Evolutionary conservation across 2,888 invertebrate species (phyloP), one percentile per base, ranked within the genome.

Genomic region (Lampropteryx suffumata): DNA sequence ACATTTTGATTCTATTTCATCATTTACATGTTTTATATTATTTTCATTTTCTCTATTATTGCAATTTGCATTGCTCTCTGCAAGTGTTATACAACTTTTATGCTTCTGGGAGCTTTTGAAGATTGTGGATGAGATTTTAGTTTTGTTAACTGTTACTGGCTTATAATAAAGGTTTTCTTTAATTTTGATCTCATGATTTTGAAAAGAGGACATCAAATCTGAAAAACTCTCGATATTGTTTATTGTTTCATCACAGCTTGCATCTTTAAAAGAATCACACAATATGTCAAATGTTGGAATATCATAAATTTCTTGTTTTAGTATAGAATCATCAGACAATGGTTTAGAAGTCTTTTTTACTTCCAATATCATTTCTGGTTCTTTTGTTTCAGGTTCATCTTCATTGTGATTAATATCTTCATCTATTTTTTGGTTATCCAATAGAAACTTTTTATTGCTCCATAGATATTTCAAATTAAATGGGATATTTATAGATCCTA

Each of bases 401-500:
- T 40, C 36, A 24, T 33, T 29, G n/a, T 3, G 29, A 46, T n/a
- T n/a, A n/a, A n/a, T n/a, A n/a, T 30, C 24, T 24, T 42, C 34
- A 28, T 24, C 33, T 42, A 14, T 36, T 28, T 33, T 28, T 7
- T 2, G 3, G 12, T 8, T 36, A 36, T 36, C 29, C 17, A 42
- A 8, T 29, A 34, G 13, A 36, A 58, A 59, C 61, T 64, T 56
- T 17, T 72, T 62, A 53, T 71, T 67, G 59, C 57, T 66, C 86
- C 86, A 85, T 24, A 84, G 70, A 37, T 74, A 40, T 10, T 57
- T 65, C 36, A 88, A 51, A 35, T 73, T 63, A 49, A 80, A 57
- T 43, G 71, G 63, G 32, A 70, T 92, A 32, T 92, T 92, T 42
- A 94, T 90, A n/a, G 82, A 76, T 2, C 88, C 79, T 27, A 95